Evolutionary conservation across 2,888 invertebrate species (phyloP), one percentile per base, ranked within the genome.

Genomic region (Pegoplata infirma): DNA sequence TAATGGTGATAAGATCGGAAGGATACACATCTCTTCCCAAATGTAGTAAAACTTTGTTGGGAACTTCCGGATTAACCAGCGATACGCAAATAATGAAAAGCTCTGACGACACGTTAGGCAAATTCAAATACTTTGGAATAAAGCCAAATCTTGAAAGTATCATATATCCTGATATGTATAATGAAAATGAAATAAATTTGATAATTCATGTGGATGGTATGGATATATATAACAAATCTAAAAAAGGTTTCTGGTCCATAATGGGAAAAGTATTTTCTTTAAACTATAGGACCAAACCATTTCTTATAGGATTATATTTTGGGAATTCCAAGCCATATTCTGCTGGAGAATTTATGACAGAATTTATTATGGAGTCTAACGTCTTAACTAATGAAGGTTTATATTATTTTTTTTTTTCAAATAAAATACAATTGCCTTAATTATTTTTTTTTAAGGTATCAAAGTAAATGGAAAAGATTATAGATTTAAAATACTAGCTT

Each of bases 121-220:
- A 14, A 44, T 44, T 44, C 16, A 12, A 44, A 44, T 44, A 44
- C 16, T 44, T 44, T n/a, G 44, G 14, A 5, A 44, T 44, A 44
- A 8, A 44, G 4, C 14, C n/a, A 12, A n/a, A 6, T 14, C 44
- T 44, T 44, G n/a, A 44, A n/a, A 16, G 14, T 14, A 44, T 44
- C 14, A 44, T 44, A 12, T 44, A 6, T 44, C 14, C 44, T 12
- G 16, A 4, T 44, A 6, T 14, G 14, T 44, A 4, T 10, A 16
- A 16, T 44, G 44, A 44, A 44, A 44, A 44, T n/a, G 16, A 14
- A n/a, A n/a, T n/a, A n/a, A n/a, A n/a, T n/a, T n/a, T n/a, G n/a
- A n/a, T n/a, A n/a, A n/a, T n/a, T n/a, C n/a, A 44, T 44, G 44
- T 44, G n/a, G 44, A 44, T 44, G 44, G 44, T 16, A 44, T 44